Evolutionary conservation across 2,888 invertebrate species (phyloP).

Genomic region (Cyrtodaria siliqua): DNA sequence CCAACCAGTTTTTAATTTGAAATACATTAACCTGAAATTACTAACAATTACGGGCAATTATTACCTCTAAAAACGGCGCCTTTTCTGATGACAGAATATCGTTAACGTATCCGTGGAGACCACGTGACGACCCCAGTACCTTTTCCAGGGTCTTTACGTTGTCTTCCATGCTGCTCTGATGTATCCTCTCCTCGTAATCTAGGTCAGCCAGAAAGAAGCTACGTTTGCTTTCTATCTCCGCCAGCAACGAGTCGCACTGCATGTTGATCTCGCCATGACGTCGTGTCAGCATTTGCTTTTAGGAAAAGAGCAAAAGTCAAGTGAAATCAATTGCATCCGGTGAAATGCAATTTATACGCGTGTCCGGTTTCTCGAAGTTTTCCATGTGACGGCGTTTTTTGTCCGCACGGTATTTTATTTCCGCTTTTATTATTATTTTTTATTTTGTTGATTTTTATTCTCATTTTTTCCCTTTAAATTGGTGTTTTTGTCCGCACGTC

Average conservation of each 20-base stretch:
- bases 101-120: constrained; percentile 72
- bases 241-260: constrained; percentile 81
- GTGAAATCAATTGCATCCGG: too few species aligned
- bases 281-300: constrained; percentile 49
- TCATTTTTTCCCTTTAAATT: too few species aligned
- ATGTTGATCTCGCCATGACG: constrained; percentile 73
- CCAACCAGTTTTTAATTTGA: too few species aligned
- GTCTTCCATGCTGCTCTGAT: constrained; percentile 69
- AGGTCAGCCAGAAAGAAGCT: constrained; percentile 81
- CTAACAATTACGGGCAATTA: too few species aligned
- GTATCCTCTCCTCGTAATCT: constrained; percentile 78
- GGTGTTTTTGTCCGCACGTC: too few species aligned
- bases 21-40: too few species aligned
- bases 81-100: constrained; percentile 77
- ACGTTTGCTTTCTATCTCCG: constrained; percentile 81
- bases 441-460: too few species aligned
- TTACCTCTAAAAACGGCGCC: constrained; percentile 71
- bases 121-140: constrained; percentile 73
- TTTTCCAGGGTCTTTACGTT: constrained; percentile 70
- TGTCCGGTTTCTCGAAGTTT: too few species aligned
- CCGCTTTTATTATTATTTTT: too few species aligned
- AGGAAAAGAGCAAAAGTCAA: not conserved
- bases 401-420: too few species aligned
- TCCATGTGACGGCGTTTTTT: too few species aligned
- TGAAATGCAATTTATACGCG: too few species aligned